Evolutionary conservation across 2,888 invertebrate species (phyloP), one percentile per base, ranked within the genome.

Genomic region (Homarus gammarus): DNA sequence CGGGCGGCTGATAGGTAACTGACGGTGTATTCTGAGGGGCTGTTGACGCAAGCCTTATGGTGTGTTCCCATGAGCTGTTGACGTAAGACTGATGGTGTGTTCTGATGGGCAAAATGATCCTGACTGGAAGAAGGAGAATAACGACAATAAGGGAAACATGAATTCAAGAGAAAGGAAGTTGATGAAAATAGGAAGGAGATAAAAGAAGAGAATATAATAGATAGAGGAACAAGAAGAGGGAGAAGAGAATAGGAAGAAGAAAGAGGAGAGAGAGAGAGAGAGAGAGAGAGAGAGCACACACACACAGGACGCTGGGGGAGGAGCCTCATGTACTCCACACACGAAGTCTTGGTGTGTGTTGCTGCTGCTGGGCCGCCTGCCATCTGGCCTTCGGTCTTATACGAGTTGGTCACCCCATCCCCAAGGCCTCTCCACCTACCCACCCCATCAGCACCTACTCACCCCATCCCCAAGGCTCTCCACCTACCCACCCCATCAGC

Each of bases 211-310:
- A n/a, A n/a, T n/a, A n/a, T n/a, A n/a, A n/a, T n/a, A n/a, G 75
- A 75, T 33, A 73, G 73, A 73, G 40, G 40, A 40, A 75, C 40
- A 75, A n/a, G n/a, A 27, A 49, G 27, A 77, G 49, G 44, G 44
- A 77, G 75, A 77, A 44, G 38, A 44, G 44, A 44, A 77, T 40
- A 77, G 73, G 73, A 73, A 73, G 73, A 73, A 73, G 73, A 73
- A 73, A 73, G 73, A 73, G 73, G 73, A 73, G 75, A 77, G 75
- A 77, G 75, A 77, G 75, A 77, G 75, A 77, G 75, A 77, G 75
- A 6, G 15, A 44, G 5, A 31, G 49, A 49, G 49, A 49, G 40
- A 40, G 6, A 44, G 44, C n/a, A n/a, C n/a, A n/a, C n/a, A n/a
- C n/a, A n/a, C n/a, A n/a, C n/a, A n/a, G n/a, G n/a, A n/a, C n/a